Evolutionary conservation across 2,888 invertebrate species (phyloP).

Genomic region (Eupithecia subfuscata): DNA sequence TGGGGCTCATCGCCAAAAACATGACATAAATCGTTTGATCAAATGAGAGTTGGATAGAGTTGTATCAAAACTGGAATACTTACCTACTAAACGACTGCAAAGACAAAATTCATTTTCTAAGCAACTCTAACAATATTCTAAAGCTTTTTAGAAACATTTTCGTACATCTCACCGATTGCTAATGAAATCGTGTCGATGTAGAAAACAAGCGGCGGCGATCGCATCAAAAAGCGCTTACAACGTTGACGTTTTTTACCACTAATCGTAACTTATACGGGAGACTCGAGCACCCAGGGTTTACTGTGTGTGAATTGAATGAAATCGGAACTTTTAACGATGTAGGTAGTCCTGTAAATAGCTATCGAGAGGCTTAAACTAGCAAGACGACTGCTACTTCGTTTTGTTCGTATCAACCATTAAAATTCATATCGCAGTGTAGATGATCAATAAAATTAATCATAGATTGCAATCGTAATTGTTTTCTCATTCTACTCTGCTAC

Average conservation of each 20-base stretch:
- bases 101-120: neutral
- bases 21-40: neutral
- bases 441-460: neutral
- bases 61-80: neutral
- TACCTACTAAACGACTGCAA: neutral
- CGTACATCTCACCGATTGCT: slow-evolving; percentile 60
- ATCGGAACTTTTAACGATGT: slow-evolving; percentile 44
- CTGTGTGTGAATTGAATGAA: slow-evolving; percentile 46
- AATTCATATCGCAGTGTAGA: neutral
- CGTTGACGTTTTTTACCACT: slow-evolving; percentile 65
- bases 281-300: slow-evolving; percentile 45
- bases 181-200: slow-evolving; percentile 72
- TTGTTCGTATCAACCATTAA: neutral
- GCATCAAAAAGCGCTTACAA: slow-evolving; percentile 76
- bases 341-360: slow-evolving; percentile 24
- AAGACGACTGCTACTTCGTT: neutral
- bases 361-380: slow-evolving; percentile 6
- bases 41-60: neutral
- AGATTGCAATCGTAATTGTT: neutral
- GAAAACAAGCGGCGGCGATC: slow-evolving; percentile 66
- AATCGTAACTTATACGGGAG: slow-evolving; percentile 69
- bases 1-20: neutral
- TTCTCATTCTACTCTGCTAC: neutral
- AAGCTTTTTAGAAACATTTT: slow-evolving; percentile 42
- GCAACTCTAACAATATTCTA: neutral